Evolutionary conservation across 2,113 vertebrate species (phyloP).

Genomic region (Malurus cyaneus): DNA sequence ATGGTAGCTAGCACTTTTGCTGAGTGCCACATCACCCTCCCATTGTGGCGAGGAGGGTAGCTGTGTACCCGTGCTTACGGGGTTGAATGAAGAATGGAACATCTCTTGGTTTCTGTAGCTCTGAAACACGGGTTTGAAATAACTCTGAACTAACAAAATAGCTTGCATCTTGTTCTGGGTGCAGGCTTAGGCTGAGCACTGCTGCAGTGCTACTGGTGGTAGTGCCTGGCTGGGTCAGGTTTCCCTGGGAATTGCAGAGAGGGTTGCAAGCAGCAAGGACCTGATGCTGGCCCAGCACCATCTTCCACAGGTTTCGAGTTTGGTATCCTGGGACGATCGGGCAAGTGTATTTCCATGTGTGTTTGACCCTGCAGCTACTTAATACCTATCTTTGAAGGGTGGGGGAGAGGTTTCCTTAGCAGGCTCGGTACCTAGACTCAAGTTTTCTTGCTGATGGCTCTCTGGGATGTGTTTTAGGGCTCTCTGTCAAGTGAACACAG

Average conservation of each 20-base stretch:
- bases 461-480: neutral
- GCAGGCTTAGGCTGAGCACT: accelerated
- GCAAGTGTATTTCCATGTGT: accelerated
- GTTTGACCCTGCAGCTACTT: neutral
- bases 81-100: neutral
- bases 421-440: neutral
- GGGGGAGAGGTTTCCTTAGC: neutral
- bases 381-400: neutral
- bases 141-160: neutral
- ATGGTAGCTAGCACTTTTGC: accelerated
- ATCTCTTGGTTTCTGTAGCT: neutral
- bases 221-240: neutral
- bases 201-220: neutral
- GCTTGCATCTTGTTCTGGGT: too few species aligned
- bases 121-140: accelerated
- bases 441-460: neutral
- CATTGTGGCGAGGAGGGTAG: accelerated
- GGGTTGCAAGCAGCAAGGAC: accelerated
- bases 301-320: neutral
- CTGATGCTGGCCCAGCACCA: neutral
- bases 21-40: accelerated
- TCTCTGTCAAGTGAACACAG: neutral
- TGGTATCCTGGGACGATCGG: neutral
- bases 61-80: neutral
- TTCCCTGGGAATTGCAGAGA: neutral